Conservation (phyloP, 2,113 vertebrate genomes). For the Calonectris borealis region DNA sequence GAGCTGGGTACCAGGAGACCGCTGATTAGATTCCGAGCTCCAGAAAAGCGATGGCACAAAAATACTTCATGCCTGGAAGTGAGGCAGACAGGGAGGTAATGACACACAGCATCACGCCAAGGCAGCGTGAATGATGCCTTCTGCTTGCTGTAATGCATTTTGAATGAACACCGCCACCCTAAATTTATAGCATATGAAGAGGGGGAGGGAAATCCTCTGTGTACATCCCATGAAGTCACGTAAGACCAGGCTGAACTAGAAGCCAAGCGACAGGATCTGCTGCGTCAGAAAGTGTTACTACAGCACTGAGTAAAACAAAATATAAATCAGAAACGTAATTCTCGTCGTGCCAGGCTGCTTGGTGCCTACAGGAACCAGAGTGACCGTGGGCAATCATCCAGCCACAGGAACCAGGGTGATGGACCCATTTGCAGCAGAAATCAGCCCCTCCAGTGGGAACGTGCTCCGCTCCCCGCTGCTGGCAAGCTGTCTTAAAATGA, state of each 20-base stretch:
- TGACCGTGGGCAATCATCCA: background rate
- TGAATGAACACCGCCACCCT: background rate
- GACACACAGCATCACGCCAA: background rate
- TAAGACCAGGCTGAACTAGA: background rate
- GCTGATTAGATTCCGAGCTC: background rate
- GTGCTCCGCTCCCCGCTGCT: rapidly evolving
- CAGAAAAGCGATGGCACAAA: background rate
- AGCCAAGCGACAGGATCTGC: background rate
- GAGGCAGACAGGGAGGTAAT: background rate
- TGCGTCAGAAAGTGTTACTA: background rate
- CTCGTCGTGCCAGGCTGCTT: rapidly evolving
- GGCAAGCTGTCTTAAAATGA: background rate
- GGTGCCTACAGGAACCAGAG: background rate
- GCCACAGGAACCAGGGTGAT: background rate
- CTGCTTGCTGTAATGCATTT: background rate
- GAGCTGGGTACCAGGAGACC: background rate
- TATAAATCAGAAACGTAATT: background rate
- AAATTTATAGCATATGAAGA: background rate
- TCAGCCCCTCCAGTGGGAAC: background rate
- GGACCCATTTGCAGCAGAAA: background rate
- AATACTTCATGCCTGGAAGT: background rate
- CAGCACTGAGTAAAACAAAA: background rate
- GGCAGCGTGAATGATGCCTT: background rate
- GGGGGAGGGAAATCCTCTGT: background rate
- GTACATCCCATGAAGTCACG: background rate